Conservation (phyloP, 2,113 vertebrate genomes). For the Phocoena sinus region DNA sequence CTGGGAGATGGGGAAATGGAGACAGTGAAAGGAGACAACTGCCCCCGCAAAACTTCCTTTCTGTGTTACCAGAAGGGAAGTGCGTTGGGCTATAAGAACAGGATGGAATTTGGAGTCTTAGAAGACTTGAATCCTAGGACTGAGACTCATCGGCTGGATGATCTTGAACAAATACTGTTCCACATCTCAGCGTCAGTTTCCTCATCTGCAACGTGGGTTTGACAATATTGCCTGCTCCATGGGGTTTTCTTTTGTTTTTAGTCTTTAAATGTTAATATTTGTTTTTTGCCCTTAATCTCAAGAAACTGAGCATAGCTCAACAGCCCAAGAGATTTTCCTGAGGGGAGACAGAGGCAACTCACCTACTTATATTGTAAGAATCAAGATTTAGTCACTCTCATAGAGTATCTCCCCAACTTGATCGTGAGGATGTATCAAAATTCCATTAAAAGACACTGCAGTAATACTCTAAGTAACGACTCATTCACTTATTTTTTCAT, state of each 20-base stretch:
- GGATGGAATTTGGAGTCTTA: neutral
- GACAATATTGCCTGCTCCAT: neutral
- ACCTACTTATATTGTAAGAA: neutral
- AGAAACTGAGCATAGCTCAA: neutral
- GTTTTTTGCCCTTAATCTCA: neutral
- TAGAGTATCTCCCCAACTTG: neutral
- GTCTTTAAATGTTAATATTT: neutral
- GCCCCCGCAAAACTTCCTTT: fast-evolving
- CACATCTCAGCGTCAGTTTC: neutral
- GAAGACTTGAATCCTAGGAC: neutral
- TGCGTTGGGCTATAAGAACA: neutral
- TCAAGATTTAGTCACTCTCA: neutral
- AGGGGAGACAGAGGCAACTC: neutral
- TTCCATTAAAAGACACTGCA: neutral
- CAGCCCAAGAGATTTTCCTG: neutral
- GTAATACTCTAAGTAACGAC: neutral
- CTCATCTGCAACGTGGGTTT: neutral
- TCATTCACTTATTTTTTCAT: neutral
- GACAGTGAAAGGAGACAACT: neutral
- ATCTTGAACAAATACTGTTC: neutral
- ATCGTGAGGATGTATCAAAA: neutral
- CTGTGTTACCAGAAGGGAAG: neutral
- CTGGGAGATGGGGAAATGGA: neutral
- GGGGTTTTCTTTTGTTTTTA: neutral
- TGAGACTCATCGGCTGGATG: neutral